A percentile compares a stretch with the other conserved stretches of the same genome.
Conservation (phyloP, 2,113 vertebrate species). For the Piprites chloris region DNA sequence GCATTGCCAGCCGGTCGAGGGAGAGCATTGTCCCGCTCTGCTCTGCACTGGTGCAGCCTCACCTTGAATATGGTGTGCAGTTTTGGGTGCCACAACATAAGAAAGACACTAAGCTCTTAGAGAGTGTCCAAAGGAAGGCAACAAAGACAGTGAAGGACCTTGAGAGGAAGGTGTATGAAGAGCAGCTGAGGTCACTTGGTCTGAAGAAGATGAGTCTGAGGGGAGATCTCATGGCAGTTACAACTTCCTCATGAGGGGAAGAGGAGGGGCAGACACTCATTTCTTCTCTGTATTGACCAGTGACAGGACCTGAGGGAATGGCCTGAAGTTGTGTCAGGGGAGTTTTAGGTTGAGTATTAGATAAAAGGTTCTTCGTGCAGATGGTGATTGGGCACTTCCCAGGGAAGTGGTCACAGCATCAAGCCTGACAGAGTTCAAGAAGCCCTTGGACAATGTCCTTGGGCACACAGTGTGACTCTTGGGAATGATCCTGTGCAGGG, state of each 20-base stretch:
- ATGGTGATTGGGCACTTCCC: neutral
- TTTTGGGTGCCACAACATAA: neutral
- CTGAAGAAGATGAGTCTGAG: neutral
- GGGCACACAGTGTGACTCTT: neutral
- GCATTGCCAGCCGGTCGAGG: neutral
- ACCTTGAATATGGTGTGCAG: neutral
- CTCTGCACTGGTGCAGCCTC: neutral
- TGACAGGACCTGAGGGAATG: neutral
- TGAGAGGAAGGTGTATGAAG: neutral
- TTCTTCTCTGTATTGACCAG: neutral
- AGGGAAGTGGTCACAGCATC: neutral
- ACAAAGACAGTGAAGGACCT: neutral
- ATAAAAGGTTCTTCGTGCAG: neutral
- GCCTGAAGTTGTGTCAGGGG: neutral
- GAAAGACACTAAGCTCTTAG: neutral
- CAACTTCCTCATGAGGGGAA: neutral
- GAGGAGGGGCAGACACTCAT: neutral
- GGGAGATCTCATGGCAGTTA: neutral
- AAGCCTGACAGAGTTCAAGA: neutral
- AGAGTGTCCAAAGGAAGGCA: neutral
- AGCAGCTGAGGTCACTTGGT: neutral
- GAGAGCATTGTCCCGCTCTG: neutral
- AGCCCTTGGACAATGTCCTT: neutral
- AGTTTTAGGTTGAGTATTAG: neutral
- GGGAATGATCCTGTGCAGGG: neutral